A percentile compares a stretch with the other conserved stretches of the same genome.
phyloP scores from a whole-genome alignment of 2,113 vertebrate species.

The Rafetus swinhoei region DNA sequence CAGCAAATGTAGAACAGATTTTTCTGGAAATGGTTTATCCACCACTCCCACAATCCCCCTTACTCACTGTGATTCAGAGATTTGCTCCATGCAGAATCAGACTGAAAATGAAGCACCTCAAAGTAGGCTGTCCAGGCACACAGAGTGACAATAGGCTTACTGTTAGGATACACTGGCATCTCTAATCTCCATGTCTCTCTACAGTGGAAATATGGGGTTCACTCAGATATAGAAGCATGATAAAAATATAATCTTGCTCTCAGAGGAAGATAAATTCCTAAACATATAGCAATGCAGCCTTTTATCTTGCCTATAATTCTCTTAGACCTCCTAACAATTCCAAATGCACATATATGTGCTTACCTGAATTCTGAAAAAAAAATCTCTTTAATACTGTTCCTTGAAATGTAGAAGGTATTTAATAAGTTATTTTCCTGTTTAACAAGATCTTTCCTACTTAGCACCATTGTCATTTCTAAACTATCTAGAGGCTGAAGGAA shows the following conservation, averaged over 20 bases:
- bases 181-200: background rate
- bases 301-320: background rate
- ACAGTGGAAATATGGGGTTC: accelerated
- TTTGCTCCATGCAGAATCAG: background rate
- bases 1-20: slow-evolving; percentile 31
- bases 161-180: background rate
- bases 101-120: background rate
- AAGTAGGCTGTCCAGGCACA: accelerated
- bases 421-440: slow-evolving; percentile 53
- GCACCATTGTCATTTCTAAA: slow-evolving; percentile 66
- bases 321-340: background rate
- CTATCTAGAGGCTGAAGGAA: slow-evolving; percentile 56
- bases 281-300: background rate
- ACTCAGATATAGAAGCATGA: slow-evolving; percentile 10
- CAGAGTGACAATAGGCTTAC: background rate
- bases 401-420: slow-evolving; percentile 13
- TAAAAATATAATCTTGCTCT: background rate
- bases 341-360: background rate
- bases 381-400: background rate
- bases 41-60: background rate
- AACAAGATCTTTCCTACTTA: slow-evolving; percentile 61
- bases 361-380: background rate
- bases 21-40: slow-evolving; percentile 41
- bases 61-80: background rate
- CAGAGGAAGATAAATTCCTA: background rate